phyloP scores from a whole-genome alignment of 2,797 vertebrate species.

The Schizopygopsis malacanthus region DNA sequence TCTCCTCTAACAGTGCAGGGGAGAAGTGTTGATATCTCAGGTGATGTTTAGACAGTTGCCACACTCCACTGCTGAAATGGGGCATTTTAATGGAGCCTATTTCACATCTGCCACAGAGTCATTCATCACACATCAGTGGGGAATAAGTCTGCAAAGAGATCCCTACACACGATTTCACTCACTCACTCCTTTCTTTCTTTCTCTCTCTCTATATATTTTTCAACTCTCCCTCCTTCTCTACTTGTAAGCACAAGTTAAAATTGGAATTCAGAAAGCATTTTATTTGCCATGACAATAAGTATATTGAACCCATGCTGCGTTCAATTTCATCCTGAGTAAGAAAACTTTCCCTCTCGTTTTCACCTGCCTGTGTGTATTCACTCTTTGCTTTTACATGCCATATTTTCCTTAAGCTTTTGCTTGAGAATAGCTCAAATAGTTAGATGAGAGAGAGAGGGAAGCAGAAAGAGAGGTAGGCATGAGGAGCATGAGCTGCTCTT shows the following conservation, averaged over 20 bases:
- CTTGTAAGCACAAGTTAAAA: constrained; percentile 22
- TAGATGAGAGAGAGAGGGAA: constrained; percentile 37
- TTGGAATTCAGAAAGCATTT: constrained; percentile 36
- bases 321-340: constrained; percentile 16
- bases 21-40: constrained; percentile 32
- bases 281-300: constrained; percentile 12
- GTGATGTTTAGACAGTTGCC: constrained; percentile 30
- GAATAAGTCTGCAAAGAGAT: constrained; percentile 35
- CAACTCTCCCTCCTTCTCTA: constrained; percentile 8
- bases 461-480: constrained; percentile 26
- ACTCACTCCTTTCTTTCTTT: not conserved
- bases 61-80: constrained; percentile 41
- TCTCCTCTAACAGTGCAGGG: constrained; percentile 8
- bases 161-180: constrained; percentile 5
- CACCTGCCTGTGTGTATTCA: constrained; percentile 33
- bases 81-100: constrained; percentile 49
- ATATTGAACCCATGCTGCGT: constrained; percentile 23
- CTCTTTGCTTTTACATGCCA: constrained; percentile 38
- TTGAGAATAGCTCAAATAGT: constrained; percentile 40
- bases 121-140: constrained; percentile 46
- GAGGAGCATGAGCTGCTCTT: not conserved
- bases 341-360: constrained; percentile 15
- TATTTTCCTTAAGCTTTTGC: constrained; percentile 18
- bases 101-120: constrained; percentile 50
- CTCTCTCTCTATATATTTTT: not conserved